Percentiles rank a stretch among this genome's conserved stretches.
These are phyloP conservation scores for Cecropterus lyciades DNA, from an alignment of 1,140 invertebrate species.

Conservation along the genomic window DNA sequence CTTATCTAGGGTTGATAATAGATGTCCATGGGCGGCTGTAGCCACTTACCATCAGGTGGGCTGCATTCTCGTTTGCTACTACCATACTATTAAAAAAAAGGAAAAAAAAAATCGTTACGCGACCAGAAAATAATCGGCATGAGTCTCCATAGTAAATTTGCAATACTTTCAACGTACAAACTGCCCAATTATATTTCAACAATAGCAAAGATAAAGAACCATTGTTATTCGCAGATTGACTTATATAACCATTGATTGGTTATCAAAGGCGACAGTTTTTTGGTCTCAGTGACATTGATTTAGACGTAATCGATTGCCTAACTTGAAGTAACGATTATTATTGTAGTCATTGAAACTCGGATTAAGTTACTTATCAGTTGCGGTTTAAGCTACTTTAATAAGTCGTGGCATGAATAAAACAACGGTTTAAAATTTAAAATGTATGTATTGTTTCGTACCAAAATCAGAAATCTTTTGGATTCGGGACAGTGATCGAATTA, in stretches of 20 bases:
- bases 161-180: neutral
- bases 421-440: no score
- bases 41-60: no score
- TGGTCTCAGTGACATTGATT: neutral
- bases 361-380: slow-evolving; percentile 19
- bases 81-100: no score
- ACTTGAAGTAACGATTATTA: neutral
- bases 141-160: neutral
- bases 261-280: slow-evolving; percentile 2
- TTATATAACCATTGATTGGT: neutral
- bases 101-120: no score
- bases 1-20: no score
- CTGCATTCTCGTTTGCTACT: no score
- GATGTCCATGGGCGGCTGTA: no score
- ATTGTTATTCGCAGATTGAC: neutral
- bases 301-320: neutral
- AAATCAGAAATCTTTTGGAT: no score
- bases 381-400: slow-evolving; percentile 8
- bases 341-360: slow-evolving; percentile 15
- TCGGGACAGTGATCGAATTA: no score
- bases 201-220: neutral
- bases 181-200: neutral
- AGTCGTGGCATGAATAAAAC: neutral
- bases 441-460: no score
- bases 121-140: no score